Evolutionary conservation across 2,113 vertebrate species (phyloP).

Genomic region (Pangasianodon hypophthalmus): DNA sequence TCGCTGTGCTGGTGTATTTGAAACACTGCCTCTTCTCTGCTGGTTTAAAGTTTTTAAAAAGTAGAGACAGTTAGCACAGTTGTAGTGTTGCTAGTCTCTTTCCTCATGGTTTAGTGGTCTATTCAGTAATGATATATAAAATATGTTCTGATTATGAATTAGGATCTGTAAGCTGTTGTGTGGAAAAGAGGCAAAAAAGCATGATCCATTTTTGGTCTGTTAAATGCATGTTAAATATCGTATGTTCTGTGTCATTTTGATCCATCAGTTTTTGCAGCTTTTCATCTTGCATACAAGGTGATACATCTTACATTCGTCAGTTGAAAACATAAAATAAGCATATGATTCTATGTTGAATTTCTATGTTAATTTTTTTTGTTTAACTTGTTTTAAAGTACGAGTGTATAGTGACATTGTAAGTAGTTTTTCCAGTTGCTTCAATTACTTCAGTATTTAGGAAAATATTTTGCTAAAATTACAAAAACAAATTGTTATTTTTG

Average conservation of each 20-base stretch:
- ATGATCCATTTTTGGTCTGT: slow-evolving; percentile 31
- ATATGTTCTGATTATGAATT: background rate
- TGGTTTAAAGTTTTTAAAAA: background rate
- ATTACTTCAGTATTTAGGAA: background rate
- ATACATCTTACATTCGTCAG: background rate
- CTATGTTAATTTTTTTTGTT: background rate
- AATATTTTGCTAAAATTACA: background rate
- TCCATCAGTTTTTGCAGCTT: background rate
- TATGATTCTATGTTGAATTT: background rate
- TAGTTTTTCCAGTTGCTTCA: slow-evolving; percentile 48
- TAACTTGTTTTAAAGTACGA: slow-evolving; percentile 12
- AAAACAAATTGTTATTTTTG: background rate
- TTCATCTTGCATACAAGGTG: background rate
- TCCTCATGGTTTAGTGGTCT: background rate
- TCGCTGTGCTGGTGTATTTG: background rate
- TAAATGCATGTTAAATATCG: slow-evolving; percentile 35
- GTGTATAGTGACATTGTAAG: slow-evolving; percentile 19
- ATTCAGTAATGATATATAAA: background rate
- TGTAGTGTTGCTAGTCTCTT: background rate
- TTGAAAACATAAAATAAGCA: background rate
- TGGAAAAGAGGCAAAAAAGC: slow-evolving; percentile 47
- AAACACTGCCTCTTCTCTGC: slow-evolving; percentile 47
- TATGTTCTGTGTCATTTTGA: slow-evolving; percentile 17
- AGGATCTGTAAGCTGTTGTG: background rate
- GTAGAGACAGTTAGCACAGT: no score